Conservation (phyloP, 2,113 vertebrate genomes). For the Micromys minutus region DNA sequence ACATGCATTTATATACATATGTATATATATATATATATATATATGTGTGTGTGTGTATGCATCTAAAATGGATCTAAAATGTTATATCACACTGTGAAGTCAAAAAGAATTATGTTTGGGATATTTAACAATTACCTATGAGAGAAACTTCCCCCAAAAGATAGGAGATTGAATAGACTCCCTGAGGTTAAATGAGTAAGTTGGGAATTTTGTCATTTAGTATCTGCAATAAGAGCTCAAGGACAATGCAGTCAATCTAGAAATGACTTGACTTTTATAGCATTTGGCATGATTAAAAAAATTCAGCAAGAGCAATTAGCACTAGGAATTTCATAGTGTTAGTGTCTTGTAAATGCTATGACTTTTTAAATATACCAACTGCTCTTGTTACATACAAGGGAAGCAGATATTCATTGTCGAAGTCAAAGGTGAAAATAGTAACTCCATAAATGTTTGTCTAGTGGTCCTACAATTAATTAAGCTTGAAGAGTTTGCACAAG, state of each 20-base stretch:
- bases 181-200: background rate
- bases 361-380: background rate
- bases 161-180: background rate
- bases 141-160: background rate
- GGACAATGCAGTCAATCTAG: background rate
- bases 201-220: background rate
- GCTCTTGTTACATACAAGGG: background rate
- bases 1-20: background rate
- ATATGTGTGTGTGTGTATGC: too few species aligned
- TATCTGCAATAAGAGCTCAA: conserved; percentile 8
- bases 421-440: conserved; percentile 25
- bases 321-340: background rate
- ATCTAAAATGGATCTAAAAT: background rate
- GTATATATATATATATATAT: background rate
- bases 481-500: background rate
- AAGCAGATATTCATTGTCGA: background rate
- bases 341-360: background rate
- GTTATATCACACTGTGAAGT: background rate
- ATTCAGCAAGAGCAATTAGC: background rate
- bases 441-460: conserved; percentile 11
- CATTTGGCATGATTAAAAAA: background rate
- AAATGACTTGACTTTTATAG: background rate
- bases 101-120: background rate
- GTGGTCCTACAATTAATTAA: background rate
- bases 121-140: background rate